phyloP scores from a whole-genome alignment of 2,113 vertebrate genomes.

The Myrmophylax atrothorax region DNA sequence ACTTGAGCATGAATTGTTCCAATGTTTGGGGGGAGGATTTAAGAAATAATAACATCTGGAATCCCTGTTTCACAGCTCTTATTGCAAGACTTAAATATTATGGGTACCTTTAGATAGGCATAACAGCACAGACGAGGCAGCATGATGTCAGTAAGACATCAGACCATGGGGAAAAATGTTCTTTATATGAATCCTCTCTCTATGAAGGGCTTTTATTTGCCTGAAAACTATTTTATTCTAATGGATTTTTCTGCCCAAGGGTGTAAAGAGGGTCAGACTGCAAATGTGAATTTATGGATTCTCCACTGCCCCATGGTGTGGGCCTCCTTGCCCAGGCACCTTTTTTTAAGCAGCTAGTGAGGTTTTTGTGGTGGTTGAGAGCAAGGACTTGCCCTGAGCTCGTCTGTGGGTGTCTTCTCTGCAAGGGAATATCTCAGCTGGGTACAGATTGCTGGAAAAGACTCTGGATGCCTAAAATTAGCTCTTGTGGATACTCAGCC shows the following conservation, averaged over 20 bases:
- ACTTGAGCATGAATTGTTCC: constrained; percentile 28
- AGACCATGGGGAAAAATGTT: neutral
- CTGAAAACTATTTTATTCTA: neutral
- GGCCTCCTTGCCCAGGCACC: neutral
- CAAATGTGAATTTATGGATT: neutral
- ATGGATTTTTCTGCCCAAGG: neutral
- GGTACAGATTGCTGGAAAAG: neutral
- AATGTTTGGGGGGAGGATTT: neutral
- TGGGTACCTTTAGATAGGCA: neutral
- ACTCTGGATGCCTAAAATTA: neutral
- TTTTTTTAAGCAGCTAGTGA: neutral
- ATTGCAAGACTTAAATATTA: neutral
- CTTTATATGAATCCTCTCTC: neutral
- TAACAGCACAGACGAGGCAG: neutral
- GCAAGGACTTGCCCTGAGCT: neutral
- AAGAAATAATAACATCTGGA: constrained; percentile 32
- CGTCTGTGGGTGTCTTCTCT: neutral
- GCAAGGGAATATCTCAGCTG: neutral
- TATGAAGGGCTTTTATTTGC: neutral
- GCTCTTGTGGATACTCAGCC: neutral
- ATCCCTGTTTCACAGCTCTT: neutral
- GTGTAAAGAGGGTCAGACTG: neutral
- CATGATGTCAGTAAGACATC: neutral
- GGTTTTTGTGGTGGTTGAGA: neutral
- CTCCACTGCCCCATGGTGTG: fast-evolving